Evolutionary conservation across 2,888 invertebrate genomes (phyloP).

Genomic region (Caenorhabditis sinica): DNA sequence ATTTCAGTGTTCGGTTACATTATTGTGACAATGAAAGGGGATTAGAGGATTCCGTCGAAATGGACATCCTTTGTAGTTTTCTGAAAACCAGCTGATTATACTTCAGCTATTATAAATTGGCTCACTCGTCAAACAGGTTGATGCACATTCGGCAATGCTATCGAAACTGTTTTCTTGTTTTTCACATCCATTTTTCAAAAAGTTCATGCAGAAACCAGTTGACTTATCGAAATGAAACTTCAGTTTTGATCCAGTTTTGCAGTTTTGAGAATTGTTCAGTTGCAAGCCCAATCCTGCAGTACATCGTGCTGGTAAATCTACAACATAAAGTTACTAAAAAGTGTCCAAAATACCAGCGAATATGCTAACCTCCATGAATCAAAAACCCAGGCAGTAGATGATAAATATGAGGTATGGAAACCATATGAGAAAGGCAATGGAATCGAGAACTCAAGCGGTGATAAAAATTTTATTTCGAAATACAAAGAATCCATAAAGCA

Average conservation of each 20-base stretch:
- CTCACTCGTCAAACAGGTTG: conserved; percentile 21
- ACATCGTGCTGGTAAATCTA: conserved; percentile 33
- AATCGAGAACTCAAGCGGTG: not conserved
- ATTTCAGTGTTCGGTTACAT: not conserved
- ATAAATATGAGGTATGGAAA: conserved; percentile 45
- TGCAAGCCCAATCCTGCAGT: not conserved
- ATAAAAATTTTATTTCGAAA: conserved; percentile 40
- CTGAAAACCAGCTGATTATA: conserved; percentile 7
- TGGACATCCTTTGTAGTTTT: conserved; percentile 44
- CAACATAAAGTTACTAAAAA: not conserved
- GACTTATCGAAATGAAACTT: conserved; percentile 38
- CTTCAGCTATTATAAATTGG: not conserved
- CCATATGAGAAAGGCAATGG: conserved; percentile 11
- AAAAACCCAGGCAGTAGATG: conserved; percentile 41
- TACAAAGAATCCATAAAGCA: not conserved
- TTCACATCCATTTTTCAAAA: not conserved
- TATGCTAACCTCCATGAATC: conserved; percentile 26
- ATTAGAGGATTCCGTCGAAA: conserved; percentile 42
- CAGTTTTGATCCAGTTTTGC: not conserved
- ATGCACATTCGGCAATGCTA: conserved; percentile 5
- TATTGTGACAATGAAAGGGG: conserved; percentile 1
- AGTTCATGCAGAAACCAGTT: conserved; percentile 50
- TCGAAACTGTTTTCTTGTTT: conserved; percentile 36
- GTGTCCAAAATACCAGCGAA: not conserved
- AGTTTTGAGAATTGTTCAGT: not conserved